phyloP scores from a whole-genome alignment of 2,113 vertebrate genomes.

The Podarcis muralis region DNA sequence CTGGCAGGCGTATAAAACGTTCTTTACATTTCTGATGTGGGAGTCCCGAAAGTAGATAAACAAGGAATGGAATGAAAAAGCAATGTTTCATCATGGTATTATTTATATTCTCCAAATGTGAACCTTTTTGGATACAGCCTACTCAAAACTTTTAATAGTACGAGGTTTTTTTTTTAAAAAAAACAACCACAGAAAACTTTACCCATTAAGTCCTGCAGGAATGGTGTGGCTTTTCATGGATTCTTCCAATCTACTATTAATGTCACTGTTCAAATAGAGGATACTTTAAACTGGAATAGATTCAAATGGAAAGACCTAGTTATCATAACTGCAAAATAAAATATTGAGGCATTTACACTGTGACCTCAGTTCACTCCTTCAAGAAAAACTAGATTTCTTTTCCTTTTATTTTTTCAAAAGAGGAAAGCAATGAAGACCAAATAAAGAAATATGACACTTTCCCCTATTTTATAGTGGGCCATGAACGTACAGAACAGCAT shows the following conservation, averaged over 20 bases:
- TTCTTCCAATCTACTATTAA: not conserved
- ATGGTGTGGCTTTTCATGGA: conserved; percentile 22
- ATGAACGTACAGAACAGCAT: not conserved
- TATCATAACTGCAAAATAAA: not conserved
- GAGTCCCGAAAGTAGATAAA: conserved; percentile 42
- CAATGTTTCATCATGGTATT: not conserved
- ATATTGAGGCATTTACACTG: not conserved
- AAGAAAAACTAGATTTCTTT: conserved; percentile 22
- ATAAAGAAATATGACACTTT: not conserved
- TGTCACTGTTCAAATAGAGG: conserved; percentile 12
- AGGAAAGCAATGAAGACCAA: not conserved
- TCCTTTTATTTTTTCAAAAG: not conserved
- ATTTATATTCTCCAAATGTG: conserved; percentile 37
- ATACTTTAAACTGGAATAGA: conserved; percentile 18
- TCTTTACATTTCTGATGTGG: conserved; percentile 47
- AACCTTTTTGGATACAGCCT: conserved; percentile 9
- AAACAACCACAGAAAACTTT: not conserved
- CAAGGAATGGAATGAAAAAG: conserved; percentile 53
- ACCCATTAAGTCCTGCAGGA: conserved; percentile 3
- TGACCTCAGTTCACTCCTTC: conserved; percentile 13
- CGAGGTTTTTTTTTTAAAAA: conserved; percentile 13
- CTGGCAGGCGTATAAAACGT: conserved; percentile 41
- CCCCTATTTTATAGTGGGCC: not conserved
- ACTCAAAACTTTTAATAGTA: conserved; percentile 36
- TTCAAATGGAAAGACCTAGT: conserved; percentile 17